Percentiles rank a stretch among this genome's conserved stretches.
Evolutionary conservation across 2,797 vertebrate genomes (phyloP).

Genomic region (Dermochelys coriacea): DNA sequence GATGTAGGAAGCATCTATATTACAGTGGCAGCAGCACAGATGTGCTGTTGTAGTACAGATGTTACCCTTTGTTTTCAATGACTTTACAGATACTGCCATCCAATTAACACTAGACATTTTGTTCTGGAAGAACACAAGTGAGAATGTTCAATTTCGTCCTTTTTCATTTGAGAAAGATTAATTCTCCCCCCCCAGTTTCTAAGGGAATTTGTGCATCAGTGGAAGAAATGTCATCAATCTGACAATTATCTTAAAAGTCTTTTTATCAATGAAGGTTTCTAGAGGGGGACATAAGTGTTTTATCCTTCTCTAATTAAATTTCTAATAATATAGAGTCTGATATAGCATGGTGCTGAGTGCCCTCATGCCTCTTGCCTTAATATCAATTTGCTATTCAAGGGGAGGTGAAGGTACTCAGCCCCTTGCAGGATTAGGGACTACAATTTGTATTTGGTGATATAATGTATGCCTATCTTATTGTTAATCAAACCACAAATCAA

Average conservation of each 20-base stretch:
- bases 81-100: conserved; percentile 39
- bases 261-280: conserved; percentile 6
- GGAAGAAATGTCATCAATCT: neutral
- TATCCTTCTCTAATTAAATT: conserved; percentile 35
- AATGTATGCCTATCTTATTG: neutral
- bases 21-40: neutral
- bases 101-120: conserved; percentile 24
- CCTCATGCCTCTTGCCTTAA: neutral
- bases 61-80: neutral
- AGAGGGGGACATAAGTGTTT: conserved; percentile 17
- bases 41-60: neutral
- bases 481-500: conserved; percentile 14
- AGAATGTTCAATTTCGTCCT: conserved; percentile 21
- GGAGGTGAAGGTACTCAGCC: neutral
- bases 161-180: neutral
- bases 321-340: conserved; percentile 5
- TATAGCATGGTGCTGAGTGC: conserved; percentile 28
- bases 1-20: neutral
- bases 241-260: conserved; percentile 29
- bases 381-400: neutral
- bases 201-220: neutral
- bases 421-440: neutral
- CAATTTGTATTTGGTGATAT: neutral
- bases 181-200: neutral
- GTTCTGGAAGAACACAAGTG: conserved; percentile 24